These are phyloP conservation scores for Yoshiicerus persimilis DNA, from an alignment of 1,140 invertebrate genomes.

Conservation along the genomic window DNA sequence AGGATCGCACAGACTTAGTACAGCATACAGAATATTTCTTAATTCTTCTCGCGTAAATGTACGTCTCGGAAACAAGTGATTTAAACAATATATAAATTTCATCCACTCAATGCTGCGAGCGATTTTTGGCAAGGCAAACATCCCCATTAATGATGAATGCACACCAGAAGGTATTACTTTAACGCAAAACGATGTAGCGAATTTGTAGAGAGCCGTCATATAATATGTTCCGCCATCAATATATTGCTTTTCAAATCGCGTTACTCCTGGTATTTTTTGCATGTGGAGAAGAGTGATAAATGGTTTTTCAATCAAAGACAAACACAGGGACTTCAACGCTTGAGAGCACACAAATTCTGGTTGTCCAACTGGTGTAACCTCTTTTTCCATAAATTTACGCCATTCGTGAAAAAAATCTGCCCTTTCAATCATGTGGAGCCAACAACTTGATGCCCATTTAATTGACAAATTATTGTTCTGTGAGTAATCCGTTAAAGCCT, in stretches of 20 bases:
- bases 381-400: not conserved
- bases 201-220: not conserved
- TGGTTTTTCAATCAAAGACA: not conserved
- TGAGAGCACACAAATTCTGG: not conserved
- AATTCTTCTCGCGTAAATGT: not conserved
- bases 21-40: not conserved
- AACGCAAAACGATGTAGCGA: not conserved
- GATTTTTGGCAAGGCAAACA: not conserved
- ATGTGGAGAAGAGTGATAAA: not conserved
- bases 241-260: not conserved
- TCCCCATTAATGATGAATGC: too few species aligned
- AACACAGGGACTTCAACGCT: not conserved
- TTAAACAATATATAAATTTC: not conserved
- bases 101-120: not conserved
- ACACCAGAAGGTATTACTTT: not conserved
- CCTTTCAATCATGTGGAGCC: not conserved
- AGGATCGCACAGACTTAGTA: not conserved
- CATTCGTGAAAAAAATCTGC: not conserved
- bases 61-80: not conserved
- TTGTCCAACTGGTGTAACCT: not conserved
- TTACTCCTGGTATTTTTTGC: not conserved
- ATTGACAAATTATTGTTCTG: not conserved
- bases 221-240: not conserved
- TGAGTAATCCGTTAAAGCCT: not conserved
- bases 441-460: not conserved